These are phyloP conservation scores for Sitta carolinensis DNA, from an alignment of 2,797 vertebrate species.

Conservation along the genomic window DNA sequence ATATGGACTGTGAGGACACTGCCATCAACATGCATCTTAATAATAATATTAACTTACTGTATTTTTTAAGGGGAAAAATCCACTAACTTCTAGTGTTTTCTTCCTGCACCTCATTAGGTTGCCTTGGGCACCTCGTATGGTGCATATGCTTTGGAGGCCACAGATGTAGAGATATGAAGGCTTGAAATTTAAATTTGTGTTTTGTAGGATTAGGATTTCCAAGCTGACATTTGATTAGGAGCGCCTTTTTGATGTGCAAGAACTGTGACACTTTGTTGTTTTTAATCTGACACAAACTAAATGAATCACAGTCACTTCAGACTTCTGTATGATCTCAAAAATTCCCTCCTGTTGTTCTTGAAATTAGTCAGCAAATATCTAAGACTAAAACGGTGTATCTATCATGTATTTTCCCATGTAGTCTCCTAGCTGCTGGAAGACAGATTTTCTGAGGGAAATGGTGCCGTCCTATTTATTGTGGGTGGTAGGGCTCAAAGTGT, in stretches of 20 bases:
- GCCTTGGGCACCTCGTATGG: fast-evolving
- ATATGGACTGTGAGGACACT: neutral
- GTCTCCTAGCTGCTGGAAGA: neutral
- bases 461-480: neutral
- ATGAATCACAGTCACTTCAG: neutral
- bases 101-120: neutral
- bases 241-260: neutral
- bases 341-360: neutral
- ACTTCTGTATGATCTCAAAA: neutral
- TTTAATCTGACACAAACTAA: neutral
- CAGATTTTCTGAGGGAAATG: neutral
- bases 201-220: neutral
- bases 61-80: neutral
- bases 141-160: neutral
- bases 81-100: neutral
- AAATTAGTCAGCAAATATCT: neutral
- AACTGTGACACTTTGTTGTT: neutral
- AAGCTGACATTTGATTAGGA: neutral
- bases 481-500: neutral
- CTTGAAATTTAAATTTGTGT: neutral
- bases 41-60: neutral
- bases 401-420: neutral
- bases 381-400: neutral
- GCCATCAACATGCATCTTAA: neutral
- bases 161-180: neutral